phyloP scores from a whole-genome alignment of 2,113 vertebrate genomes.

The Cyprinodon brontotheroides region DNA sequence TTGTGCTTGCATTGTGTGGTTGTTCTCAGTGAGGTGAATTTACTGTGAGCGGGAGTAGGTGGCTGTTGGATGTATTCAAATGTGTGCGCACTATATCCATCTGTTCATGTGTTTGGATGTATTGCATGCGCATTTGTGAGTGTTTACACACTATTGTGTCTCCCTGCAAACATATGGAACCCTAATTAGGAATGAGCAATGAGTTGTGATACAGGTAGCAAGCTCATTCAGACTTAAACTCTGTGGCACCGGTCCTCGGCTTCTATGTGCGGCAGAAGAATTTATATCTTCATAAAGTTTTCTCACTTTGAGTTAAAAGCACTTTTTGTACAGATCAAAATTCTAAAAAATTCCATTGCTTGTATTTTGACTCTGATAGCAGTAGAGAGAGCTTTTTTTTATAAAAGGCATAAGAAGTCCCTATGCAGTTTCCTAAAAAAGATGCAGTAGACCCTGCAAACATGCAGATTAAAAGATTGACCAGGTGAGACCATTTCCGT shows the following conservation, averaged over 20 bases:
- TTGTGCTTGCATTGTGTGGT: conserved; percentile 11
- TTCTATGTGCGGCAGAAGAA: neutral
- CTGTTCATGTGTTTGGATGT: conserved; percentile 48
- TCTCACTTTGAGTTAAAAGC: neutral
- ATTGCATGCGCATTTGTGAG: conserved; percentile 18
- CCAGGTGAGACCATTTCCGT: neutral
- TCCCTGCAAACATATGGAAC: conserved; percentile 39
- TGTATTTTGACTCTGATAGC: neutral
- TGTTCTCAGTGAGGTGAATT: conserved; percentile 21
- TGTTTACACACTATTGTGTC: conserved; percentile 24
- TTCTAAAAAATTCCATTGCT: neutral
- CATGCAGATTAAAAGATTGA: neutral
- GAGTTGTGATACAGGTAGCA: conserved; percentile 33
- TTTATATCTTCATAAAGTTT: neutral
- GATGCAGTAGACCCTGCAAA: neutral
- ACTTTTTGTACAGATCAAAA: neutral
- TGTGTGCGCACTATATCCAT: conserved; percentile 44
- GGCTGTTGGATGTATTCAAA: conserved; percentile 49
- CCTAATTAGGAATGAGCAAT: conserved; percentile 44
- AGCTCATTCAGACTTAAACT: conserved; percentile 2
- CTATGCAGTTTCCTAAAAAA: neutral
- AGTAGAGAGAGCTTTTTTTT: neutral
- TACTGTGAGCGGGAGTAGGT: conserved; percentile 42
- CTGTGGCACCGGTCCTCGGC: neutral
- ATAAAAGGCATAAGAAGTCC: neutral